Base-by-base conservation (phyloP, 2,113 vertebrate species). In the Rattus norvegicus region DNA sequence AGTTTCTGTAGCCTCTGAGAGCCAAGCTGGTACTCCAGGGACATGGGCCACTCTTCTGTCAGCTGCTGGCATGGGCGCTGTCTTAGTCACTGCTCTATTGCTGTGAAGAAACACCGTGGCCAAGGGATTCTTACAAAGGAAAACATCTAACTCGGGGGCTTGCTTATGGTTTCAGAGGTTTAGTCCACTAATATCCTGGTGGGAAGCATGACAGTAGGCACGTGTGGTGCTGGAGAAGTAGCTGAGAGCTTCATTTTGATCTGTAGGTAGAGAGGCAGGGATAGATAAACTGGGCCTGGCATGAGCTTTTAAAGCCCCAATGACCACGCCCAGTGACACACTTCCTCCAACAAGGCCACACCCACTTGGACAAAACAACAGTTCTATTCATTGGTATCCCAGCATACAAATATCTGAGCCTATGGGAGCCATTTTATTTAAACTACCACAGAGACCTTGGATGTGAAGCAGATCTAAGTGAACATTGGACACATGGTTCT, bases 231-330 rank as follows among this genome's bases (percentile, higher is more conserved):
- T 59, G 80, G 36, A 39, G 79, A 81, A n/a, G 20, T 7, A n/a
- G 5, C 2, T 59, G 33, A 59, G 54, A 59, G 20, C 36, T 39
- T 59, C 2, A 7, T 39, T 2, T 39, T 83, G 36, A 24, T 59
- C 2, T 0, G 5, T 0, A 59, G 1, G 2, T 5, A 24, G 10
- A 59, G 36, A 59, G 5, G 1, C 11, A 59, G 80, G 11, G 54
- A 13, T 11, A 26, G 20, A 83, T 20, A 83, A 5, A n/a, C 33
- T 56, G 28, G 76, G 28, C 49, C 76, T 54, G 54, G 52, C 4
- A 14, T 39, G 9, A 26, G 36, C 11, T 20, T 83, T 22, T n/a
- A 10, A 83, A 56, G 19, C 16, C 77, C 54, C 77, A 80, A 24
- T n/a, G 79, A 22, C 52, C 54, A 81, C 1, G 2, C 20, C 7